These are phyloP conservation scores for Centrocercus urophasianus DNA, from an alignment of 2,113 vertebrate species.

Conservation along the genomic window DNA sequence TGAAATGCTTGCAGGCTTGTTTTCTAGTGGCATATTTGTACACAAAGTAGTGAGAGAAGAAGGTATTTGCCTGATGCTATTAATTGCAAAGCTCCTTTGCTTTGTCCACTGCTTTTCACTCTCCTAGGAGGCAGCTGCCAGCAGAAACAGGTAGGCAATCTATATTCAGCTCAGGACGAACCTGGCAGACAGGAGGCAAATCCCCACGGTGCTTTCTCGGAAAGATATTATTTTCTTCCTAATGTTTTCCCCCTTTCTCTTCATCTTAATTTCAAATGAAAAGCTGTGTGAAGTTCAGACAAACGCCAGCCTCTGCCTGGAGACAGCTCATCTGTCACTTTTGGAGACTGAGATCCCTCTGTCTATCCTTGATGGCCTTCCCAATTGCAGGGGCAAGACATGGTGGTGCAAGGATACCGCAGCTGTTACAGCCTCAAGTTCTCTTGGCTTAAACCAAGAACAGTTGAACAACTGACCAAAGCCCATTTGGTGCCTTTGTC, in stretches of 20 bases:
- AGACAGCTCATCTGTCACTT: background rate
- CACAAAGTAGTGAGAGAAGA: background rate
- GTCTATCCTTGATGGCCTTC: background rate
- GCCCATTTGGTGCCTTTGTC: background rate
- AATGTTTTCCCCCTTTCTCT: background rate
- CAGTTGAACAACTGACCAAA: background rate
- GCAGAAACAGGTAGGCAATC: background rate
- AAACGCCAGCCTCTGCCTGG: background rate
- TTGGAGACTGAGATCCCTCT: background rate
- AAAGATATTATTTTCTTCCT: background rate
- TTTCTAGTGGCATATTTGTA: background rate
- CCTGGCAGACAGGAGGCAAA: background rate
- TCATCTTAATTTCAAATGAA: background rate
- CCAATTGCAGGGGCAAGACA: fast-evolving
- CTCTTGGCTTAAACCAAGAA: background rate
- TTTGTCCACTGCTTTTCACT: background rate
- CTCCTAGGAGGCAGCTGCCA: background rate
- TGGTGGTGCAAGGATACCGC: background rate
- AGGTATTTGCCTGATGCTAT: background rate
- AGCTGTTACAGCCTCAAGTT: background rate
- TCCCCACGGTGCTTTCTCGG: background rate
- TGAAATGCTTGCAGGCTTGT: background rate
- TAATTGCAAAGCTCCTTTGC: background rate
- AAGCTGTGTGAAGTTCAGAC: background rate
- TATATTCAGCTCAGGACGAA: background rate